phyloP scores from a whole-genome alignment of 2,888 invertebrate genomes.

The Zygogramma bicolorata region DNA sequence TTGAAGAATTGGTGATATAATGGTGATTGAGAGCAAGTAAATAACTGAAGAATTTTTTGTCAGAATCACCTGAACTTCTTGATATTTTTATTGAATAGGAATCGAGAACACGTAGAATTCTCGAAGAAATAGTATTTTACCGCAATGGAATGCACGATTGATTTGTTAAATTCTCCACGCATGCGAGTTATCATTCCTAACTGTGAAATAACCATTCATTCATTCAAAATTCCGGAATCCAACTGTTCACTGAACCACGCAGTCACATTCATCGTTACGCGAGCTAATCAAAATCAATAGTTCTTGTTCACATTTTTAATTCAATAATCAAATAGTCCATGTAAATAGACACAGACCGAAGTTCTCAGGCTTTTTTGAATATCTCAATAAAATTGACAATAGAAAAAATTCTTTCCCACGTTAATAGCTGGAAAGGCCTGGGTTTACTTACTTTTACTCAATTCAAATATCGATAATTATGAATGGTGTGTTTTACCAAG shows the following conservation, averaged over 20 bases:
- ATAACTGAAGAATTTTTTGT: not conserved
- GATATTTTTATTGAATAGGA: not conserved
- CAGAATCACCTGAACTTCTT: not conserved
- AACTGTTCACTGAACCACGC: not conserved
- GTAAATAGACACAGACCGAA: conserved; percentile 28
- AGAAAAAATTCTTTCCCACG: conserved; percentile 41
- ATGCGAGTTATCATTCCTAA: not conserved
- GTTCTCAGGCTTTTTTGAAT: conserved; percentile 35
- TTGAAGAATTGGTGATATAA: too few relatives aligned
- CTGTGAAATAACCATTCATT: conserved; percentile 8
- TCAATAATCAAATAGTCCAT: conserved; percentile 39
- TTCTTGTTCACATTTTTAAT: conserved; percentile 35
- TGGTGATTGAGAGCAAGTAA: not conserved
- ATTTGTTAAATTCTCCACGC: not conserved
- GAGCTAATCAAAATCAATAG: not conserved
- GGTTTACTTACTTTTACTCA: conserved; percentile 43
- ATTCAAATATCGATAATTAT: conserved; percentile 49
- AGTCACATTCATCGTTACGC: conserved; percentile 5
- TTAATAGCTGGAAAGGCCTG: conserved; percentile 27
- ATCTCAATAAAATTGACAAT: conserved; percentile 13
- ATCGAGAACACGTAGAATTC: not conserved
- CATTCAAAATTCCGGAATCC: conserved; percentile 3
- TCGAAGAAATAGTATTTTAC: not conserved
- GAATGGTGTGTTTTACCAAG: conserved; percentile 43
- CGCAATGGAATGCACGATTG: conserved; percentile 8